A percentile compares a stretch with the other conserved stretches of the same genome.
Conservation (phyloP, 2,797 vertebrate species). For the Ctenosaura bakeri region DNA sequence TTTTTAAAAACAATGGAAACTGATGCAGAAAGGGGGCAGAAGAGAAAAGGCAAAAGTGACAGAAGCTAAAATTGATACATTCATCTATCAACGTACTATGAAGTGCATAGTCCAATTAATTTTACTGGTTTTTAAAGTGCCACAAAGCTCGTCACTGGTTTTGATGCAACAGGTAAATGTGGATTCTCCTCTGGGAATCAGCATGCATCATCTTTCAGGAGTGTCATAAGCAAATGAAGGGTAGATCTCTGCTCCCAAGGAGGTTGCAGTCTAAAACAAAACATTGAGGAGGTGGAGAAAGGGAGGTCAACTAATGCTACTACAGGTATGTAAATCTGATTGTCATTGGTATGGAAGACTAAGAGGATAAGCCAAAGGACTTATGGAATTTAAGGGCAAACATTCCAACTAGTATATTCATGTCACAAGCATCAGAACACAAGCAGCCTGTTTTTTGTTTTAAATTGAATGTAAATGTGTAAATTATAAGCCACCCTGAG, state of each 20-base stretch:
- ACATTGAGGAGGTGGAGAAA: neutral
- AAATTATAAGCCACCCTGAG: neutral
- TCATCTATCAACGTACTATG: no score
- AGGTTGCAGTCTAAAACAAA: neutral
- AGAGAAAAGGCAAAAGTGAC: no score
- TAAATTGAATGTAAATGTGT: neutral
- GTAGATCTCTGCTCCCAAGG: neutral
- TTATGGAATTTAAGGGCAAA: neutral
- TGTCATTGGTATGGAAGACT: neutral
- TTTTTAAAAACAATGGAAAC: no score
- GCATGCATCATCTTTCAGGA: neutral
- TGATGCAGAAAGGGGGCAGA: no score
- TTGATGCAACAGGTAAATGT: neutral
- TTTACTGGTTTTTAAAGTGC: no score
- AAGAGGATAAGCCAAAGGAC: neutral
- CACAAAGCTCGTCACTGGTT: no score
- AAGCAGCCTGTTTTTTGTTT: neutral
- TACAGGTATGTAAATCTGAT: constrained; percentile 9
- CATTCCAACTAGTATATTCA: neutral
- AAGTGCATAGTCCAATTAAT: no score
- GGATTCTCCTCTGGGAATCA: neutral
- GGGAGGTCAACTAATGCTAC: neutral
- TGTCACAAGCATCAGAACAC: neutral
- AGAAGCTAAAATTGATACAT: no score
- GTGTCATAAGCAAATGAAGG: neutral